Evolutionary conservation across 2,888 invertebrate species (phyloP).

Genomic region (Lycophotia porphyrea): DNA sequence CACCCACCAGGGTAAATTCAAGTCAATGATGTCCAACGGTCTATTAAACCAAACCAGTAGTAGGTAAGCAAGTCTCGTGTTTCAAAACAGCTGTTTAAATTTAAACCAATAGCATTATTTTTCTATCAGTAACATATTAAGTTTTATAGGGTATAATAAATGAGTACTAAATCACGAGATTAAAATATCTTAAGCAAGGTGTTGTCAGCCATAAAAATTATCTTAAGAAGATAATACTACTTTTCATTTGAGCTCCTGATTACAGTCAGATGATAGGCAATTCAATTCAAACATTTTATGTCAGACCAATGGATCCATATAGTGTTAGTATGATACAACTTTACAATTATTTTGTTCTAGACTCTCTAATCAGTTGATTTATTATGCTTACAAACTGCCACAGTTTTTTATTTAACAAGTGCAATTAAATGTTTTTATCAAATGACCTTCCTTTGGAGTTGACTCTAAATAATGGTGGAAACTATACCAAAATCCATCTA

Average conservation of each 20-base stretch:
- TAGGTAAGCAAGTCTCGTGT: neutral
- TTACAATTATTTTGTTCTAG: neutral
- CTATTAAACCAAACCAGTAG: neutral
- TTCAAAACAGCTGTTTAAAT: neutral
- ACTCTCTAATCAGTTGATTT: neutral
- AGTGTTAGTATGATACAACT: too few species aligned
- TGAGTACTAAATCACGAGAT: conserved; percentile 34
- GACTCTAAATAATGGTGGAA: neutral
- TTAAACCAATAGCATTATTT: neutral
- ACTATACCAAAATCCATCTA: neutral
- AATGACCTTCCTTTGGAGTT: neutral
- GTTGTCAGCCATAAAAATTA: conserved; percentile 45
- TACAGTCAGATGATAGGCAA: neutral
- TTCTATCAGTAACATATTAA: conserved; percentile 3
- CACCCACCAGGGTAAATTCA: too few species aligned
- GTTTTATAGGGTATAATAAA: conserved; percentile 23
- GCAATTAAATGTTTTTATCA: neutral
- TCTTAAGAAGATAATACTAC: conserved; percentile 24
- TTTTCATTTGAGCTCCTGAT: conserved; percentile 20
- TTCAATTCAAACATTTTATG: too few species aligned
- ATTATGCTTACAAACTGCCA: too few species aligned
- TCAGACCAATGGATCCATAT: too few species aligned
- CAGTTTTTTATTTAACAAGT: neutral
- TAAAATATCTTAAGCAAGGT: conserved; percentile 22
- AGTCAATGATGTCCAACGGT: too few species aligned